A percentile compares a stretch with the other conserved stretches of the same genome.
Evolutionary conservation across 2,797 vertebrate species (phyloP).

Genomic region (Ctenosaura bakeri): DNA sequence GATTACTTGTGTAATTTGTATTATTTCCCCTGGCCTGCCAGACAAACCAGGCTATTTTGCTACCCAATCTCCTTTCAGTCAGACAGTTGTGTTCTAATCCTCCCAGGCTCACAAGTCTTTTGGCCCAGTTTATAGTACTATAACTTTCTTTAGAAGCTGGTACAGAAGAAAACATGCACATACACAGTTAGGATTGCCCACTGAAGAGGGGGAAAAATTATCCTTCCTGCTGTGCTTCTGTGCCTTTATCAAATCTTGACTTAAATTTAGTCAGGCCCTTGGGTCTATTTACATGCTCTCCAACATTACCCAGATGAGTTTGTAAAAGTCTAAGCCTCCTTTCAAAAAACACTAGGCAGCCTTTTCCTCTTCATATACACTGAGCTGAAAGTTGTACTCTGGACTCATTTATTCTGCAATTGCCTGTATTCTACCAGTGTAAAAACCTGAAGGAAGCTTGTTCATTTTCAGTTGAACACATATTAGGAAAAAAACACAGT

Average conservation of each 20-base stretch:
- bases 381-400: background rate
- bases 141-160: slow-evolving; percentile 45
- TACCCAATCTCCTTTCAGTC: slow-evolving; percentile 47
- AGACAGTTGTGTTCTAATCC: slow-evolving; percentile 48
- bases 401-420: background rate
- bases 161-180: background rate
- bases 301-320: background rate
- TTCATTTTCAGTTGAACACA: background rate
- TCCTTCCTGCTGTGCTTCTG: background rate
- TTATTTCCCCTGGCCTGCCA: slow-evolving; percentile 59
- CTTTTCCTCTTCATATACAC: background rate
- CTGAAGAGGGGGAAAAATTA: background rate
- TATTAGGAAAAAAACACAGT: background rate
- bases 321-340: background rate
- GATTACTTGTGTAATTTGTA: slow-evolving; percentile 67
- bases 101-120: slow-evolving; percentile 33
- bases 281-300: background rate
- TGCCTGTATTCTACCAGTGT: background rate
- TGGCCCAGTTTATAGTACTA: slow-evolving; percentile 5
- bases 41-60: slow-evolving; percentile 54
- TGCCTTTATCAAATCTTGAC: background rate
- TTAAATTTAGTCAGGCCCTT: background rate
- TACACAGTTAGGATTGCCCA: background rate
- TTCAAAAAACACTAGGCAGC: background rate
- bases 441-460: background rate